phyloP scores from a whole-genome alignment of 1,140 invertebrate species.

The Bombus ignitus region DNA sequence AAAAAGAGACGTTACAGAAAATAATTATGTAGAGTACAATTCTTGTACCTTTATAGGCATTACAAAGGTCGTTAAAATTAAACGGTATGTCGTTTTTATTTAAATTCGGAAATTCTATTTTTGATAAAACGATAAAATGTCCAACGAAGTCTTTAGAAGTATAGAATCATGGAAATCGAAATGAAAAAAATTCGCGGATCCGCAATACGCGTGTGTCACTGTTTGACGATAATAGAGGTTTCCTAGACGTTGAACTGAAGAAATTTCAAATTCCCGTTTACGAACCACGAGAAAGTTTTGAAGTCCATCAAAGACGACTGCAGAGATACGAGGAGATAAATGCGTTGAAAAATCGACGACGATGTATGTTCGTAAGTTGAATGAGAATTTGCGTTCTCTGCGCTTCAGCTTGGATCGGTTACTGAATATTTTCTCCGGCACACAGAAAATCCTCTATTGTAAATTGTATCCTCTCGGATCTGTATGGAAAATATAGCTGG shows the following conservation, averaged over 20 bases:
- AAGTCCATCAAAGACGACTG: conserved; percentile 2
- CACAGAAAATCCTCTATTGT: conserved; percentile 8
- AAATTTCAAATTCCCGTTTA: conserved; percentile 5
- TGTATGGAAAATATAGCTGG: background rate
- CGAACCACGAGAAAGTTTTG: conserved; percentile 5
- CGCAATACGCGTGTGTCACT: background rate
- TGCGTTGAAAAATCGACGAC: conserved; percentile 17
- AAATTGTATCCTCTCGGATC: conserved; percentile 10
- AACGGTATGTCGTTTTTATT: no score
- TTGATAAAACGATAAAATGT: no score
- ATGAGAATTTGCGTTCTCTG: conserved; percentile 19
- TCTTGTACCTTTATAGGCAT: no score
- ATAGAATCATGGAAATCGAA: no score
- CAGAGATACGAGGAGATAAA: conserved; percentile 21
- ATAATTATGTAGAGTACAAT: no score
- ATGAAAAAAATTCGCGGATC: no score
- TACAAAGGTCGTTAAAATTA: no score
- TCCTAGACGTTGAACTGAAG: background rate
- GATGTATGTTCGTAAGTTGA: conserved; percentile 33
- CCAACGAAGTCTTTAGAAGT: no score
- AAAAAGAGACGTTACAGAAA: background rate
- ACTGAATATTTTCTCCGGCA: conserved; percentile 3
- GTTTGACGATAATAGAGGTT: conserved; percentile 3
- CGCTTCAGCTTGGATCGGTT: background rate
- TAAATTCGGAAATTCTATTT: no score